Evolutionary conservation across 2,797 vertebrate species (phyloP), one percentile per base, ranked within the genome.

Genomic region (Philypnodon macrostomus): DNA sequence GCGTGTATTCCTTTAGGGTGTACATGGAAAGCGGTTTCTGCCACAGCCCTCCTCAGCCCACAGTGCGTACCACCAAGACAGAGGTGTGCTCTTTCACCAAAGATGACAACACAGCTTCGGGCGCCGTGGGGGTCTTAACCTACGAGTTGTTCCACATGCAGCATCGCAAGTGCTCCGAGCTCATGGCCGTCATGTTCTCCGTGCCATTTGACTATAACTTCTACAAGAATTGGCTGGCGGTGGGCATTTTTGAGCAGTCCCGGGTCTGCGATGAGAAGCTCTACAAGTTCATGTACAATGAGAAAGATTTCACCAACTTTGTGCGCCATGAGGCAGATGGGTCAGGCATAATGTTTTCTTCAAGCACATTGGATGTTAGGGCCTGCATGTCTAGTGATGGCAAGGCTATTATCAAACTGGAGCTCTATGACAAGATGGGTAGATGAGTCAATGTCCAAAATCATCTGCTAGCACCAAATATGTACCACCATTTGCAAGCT

Each of bases 1-100:
- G 0, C 14, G 2, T 18, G 27, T 26, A 6, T 23, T 12, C 9
- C 0, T 1, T 26, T 63, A 86, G 86, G 63, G 62, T 86, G 16
- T 9, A 67, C 73, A 78, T 79, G 76, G 49, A 77, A 1, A 82
- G 71, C 1, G 88, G 85, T 3, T 88, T 60, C 12, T 0, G 10
- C 62, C 57, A 19, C 63, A 81, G 53, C 50, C 81, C 85, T 0
- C 83, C 83, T 0, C 79, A 78, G 78, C 87, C 87, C 21, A 87
- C 85, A 0, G 42, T 86, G 15, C 68, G 65, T 37, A 24, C 35
- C 58, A n/a, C 0, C 26, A 50, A 19, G 14, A 53, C 56, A 0
- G 87, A 88, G 5, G 62, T 89, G 40, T 85, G 78, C 72, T 87
- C 84, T 5, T 88, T 88, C 73, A 64, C 6, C 55, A 88, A 86